Base-by-base conservation (phyloP, 2,113 vertebrate genomes). In the Rhea americana region DNA sequence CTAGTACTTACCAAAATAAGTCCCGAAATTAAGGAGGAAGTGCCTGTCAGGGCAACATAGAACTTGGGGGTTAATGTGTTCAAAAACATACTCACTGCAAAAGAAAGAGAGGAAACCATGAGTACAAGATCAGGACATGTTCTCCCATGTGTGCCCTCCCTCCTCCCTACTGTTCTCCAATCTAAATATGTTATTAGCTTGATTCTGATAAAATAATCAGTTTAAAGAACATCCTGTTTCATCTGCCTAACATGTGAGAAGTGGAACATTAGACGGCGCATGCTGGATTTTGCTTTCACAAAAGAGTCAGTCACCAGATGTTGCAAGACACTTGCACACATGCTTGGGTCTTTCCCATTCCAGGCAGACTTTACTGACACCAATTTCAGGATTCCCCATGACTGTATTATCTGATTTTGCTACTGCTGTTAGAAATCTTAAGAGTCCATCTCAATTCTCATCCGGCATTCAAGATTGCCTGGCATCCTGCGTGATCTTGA, bases 41-140 rank as follows among this genome's bases (percentile, higher is more conserved):
- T 99, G 87, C 99, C 99, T 58, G 99, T 99, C 97, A 99, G 97
- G 94, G 99, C 99, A 97, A 99, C 99, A 67, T 99, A 99, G 97
- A 99, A 99, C 98, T 99, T 99, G 96, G 99, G 99, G 21, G 99
- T 99, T 97, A 99, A 97, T 14, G 99, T 99, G 97, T 99, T 99
- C 98, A 99, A 98, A 98, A 99, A 99, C 99, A 99, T 99, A 97
- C 99, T 99, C 98, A 99, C 99, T 99, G 97, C 26, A 96, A 96
- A 97, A 93, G 87, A 96, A 87, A 95, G 91, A 93, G 43, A 96
- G 25, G 61, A 93, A 94, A 81, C 20, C 37, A 66, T 98, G 87
- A 97, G 82, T 96, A 85, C 81, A 92, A 91, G 96, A 95, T 91
- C 93, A 95, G 92, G 91, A 95, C 26, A 43, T 91, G 58, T 77